Conservation (phyloP, 2,113 vertebrate genomes). For the Platysternon megacephalum region DNA sequence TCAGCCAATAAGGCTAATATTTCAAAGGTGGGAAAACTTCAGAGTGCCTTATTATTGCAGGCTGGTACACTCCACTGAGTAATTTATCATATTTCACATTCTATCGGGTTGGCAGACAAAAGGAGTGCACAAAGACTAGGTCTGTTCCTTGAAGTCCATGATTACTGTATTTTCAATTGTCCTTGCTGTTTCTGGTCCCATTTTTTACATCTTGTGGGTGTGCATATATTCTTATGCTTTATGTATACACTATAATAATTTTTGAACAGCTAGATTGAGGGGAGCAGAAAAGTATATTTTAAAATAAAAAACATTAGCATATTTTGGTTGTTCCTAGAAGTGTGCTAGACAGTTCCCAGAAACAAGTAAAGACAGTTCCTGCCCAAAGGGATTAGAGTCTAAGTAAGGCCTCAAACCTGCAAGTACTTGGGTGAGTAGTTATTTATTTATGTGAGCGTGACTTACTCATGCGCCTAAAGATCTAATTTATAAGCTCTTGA, state of each 20-base stretch:
- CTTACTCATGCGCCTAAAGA: not conserved
- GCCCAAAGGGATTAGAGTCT: not conserved
- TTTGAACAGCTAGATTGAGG: not conserved
- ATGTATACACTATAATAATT: not conserved
- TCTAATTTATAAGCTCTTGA: not conserved
- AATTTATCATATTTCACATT: not conserved
- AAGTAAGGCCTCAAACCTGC: constrained; percentile 19
- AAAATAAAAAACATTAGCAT: not conserved
- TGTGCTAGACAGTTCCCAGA: not conserved
- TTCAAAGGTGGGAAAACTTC: not conserved
- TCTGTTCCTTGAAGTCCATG: constrained; percentile 22
- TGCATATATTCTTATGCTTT: not conserved
- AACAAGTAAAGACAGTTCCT: not conserved
- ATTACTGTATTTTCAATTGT: not conserved
- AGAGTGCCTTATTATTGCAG: not conserved
- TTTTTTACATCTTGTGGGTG: not conserved
- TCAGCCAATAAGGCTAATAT: not conserved
- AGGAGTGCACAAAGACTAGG: not conserved
- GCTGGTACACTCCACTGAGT: not conserved
- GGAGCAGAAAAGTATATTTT: not conserved
- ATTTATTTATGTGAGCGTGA: not conserved
- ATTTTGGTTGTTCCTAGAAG: not conserved
- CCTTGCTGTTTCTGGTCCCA: not conserved
- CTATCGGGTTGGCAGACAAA: not conserved
- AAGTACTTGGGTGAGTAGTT: not conserved